A percentile compares a stretch with the other conserved stretches of the same genome.
phyloP scores from a whole-genome alignment of 2,113 vertebrate genomes.

The Tapirus terrestris region DNA sequence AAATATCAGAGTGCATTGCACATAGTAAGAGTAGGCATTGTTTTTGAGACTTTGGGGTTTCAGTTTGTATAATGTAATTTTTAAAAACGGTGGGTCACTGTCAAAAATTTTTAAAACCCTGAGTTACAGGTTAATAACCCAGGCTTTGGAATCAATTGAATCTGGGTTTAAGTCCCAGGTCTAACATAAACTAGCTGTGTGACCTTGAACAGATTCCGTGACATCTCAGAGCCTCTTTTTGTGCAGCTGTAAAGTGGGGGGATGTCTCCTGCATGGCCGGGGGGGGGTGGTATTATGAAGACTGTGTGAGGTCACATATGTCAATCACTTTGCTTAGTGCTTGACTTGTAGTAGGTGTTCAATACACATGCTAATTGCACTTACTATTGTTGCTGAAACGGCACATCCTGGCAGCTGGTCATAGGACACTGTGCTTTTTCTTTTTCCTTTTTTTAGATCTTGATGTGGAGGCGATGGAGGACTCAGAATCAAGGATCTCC shows the following conservation, averaged over 20 bases:
- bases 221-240: neutral
- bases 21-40: neutral
- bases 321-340: neutral
- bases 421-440: neutral
- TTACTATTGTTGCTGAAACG: neutral
- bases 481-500: slow-evolving; percentile 64
- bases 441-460: slow-evolving; percentile 55
- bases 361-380: neutral
- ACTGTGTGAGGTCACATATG: neutral
- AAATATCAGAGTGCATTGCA: neutral
- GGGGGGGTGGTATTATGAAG: neutral
- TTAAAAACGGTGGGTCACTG: neutral
- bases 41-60: slow-evolving; percentile 40
- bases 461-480: slow-evolving; percentile 70
- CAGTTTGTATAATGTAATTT: neutral
- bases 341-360: neutral
- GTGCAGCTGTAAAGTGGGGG: neutral
- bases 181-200: neutral
- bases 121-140: neutral
- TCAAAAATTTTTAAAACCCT: neutral
- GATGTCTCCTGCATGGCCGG: neutral
- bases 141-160: neutral
- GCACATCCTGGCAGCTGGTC: neutral
- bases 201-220: neutral
- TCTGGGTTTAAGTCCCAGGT: neutral